Evolutionary conservation across 1,140 invertebrate species (phyloP).

Genomic region (Nylanderia fulva): DNA sequence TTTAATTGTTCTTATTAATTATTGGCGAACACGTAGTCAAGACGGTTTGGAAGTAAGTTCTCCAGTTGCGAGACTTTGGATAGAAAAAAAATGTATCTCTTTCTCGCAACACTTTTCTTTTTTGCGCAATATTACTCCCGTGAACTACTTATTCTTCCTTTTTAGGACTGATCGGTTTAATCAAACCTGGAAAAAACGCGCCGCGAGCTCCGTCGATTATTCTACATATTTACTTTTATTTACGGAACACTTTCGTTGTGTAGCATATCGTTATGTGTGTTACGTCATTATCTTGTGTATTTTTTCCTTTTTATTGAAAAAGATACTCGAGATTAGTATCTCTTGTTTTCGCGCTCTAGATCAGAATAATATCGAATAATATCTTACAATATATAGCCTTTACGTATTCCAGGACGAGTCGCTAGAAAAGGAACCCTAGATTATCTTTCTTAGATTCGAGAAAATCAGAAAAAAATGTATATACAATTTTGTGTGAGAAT

Average conservation of each 20-base stretch:
- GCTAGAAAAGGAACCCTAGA: neutral
- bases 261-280: constrained; percentile 30
- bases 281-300: neutral
- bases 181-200: neutral
- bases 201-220: neutral
- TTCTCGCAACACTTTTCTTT: neutral
- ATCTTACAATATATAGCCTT: neutral
- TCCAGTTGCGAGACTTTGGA: neutral
- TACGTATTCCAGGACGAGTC: neutral
- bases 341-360: constrained; percentile 8
- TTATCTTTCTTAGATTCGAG: neutral
- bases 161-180: constrained; percentile 3
- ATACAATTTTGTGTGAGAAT: neutral
- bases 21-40: neutral
- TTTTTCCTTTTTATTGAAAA: neutral
- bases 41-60: constrained; percentile 20
- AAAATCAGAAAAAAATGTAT: neutral
- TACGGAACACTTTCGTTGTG: constrained; percentile 55
- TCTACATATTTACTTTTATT: constrained; percentile 33
- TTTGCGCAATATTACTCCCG: neutral
- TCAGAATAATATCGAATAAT: constrained; percentile 27
- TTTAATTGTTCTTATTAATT: neutral
- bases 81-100: neutral
- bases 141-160: neutral
- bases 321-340: neutral